phyloP scores from a whole-genome alignment of 2,797 vertebrate species.

The Macroramphosus scolopax region DNA sequence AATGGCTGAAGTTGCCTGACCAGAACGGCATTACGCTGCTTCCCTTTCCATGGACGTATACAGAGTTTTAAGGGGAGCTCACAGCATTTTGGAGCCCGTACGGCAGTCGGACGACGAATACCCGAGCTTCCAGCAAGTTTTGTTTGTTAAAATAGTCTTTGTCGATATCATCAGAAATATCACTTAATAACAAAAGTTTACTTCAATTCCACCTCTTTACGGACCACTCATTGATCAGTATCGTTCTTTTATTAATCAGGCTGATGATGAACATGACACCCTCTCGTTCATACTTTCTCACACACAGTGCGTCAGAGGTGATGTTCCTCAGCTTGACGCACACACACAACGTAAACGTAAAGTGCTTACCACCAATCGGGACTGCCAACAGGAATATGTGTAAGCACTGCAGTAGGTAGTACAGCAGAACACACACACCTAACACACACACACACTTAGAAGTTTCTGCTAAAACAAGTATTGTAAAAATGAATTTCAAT shows the following conservation, averaged over 20 bases:
- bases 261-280: neutral
- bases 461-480: constrained; percentile 21
- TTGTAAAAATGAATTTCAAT: constrained; percentile 48
- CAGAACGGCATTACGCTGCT: too few species aligned
- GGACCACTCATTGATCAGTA: too few species aligned
- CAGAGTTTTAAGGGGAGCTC: too few species aligned
- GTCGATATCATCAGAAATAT: too few species aligned
- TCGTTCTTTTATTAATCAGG: neutral
- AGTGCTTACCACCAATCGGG: constrained; percentile 59
- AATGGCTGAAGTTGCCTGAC: too few species aligned
- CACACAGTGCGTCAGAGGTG: constrained; percentile 44
- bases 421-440: constrained; percentile 3
- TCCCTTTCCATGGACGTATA: too few species aligned
- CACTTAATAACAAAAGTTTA: too few species aligned
- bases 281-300: neutral
- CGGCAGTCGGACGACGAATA: too few species aligned
- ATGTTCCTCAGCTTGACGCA: constrained; percentile 60
- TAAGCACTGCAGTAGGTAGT: constrained; percentile 60
- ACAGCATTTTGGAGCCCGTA: too few species aligned
- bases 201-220: too few species aligned
- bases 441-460: neutral
- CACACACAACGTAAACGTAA: constrained; percentile 51
- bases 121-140: too few species aligned
- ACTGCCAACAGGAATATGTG: constrained; percentile 18
- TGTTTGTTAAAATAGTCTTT: too few species aligned